Evolutionary conservation across 2,888 invertebrate species (phyloP), one percentile per base, ranked within the genome.

Genomic region (Sinhomidia bicolor): DNA sequence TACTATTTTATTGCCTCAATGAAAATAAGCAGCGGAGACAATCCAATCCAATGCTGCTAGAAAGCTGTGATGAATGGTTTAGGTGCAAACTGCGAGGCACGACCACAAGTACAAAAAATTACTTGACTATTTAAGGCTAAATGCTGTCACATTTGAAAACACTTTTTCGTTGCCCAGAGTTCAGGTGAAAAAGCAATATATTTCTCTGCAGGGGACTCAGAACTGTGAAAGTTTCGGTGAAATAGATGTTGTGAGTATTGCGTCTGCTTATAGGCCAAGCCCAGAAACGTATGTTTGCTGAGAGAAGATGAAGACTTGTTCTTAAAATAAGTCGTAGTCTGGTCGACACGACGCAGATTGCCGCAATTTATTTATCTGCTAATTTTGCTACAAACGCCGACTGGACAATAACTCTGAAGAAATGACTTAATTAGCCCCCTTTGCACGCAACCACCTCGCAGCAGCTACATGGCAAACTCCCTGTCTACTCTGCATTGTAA

Each of bases 341-440:
- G 12, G 17, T 23, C 14, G 14, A 10, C 47, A 9, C 10, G 3
- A 6, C 10, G 9, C 10, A 47, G 47, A 23, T 26, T 23, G 47
- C 41, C 20, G 51, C 32, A 80, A 79, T 86, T 80, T 87, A 81
- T 87, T 87, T 87, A 60, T 57, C 41, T 81, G 81, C 62, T 68
- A 86, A 86, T 74, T 81, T 81, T 47, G 74, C 74, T 74, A 81
- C 87, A 86, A 87, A 87, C 81, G 54, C 87, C 81, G 81, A 74
- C 81, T 29, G 44, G 60, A 51, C 62, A 74, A 81, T 81, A 87
- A 87, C 81, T 82, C 62, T n/a, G 51, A 20, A 20, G 23, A 44
- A 87, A 87, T 87, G 81, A 47, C 87, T 87, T 87, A 87, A 87
- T 87, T 87, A 78, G 76, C 57, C n/a, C n/a, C n/a, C n/a, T n/a